These are phyloP conservation scores for Lycopodina hypogea DNA, from an alignment of 37 sponge, comb jelly and placozoan species.

Conservation along the genomic window DNA sequence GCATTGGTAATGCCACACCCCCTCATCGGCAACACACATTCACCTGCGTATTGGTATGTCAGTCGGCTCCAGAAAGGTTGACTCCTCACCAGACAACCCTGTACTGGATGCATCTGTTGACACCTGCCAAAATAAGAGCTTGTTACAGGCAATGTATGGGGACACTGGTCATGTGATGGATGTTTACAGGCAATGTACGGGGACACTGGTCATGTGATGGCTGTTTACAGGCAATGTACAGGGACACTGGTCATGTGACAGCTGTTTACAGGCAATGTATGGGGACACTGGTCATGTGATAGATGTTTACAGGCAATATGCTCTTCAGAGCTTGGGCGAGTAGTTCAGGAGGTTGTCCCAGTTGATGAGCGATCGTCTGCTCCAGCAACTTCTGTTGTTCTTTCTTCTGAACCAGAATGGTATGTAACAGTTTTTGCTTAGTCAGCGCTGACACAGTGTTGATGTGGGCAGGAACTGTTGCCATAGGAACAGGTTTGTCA, in stretches of 20 bases:
- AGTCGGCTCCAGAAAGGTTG: neutral
- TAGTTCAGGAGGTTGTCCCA: conserved; percentile 38
- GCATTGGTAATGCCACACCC: neutral
- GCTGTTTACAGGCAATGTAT: neutral
- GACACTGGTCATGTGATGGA: neutral
- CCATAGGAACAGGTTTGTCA: conserved; percentile 73
- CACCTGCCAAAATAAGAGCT: no score
- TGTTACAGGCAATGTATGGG: neutral
- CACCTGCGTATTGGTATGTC: conserved; percentile 10
- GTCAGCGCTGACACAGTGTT: conserved; percentile 45
- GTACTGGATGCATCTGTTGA: no score
- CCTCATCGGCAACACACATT: neutral
- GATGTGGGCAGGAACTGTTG: conserved; percentile 64
- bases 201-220: neutral
- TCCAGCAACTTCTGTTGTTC: conserved; percentile 44
- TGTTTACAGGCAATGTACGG: conserved; percentile 17
- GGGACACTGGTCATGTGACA: no score
- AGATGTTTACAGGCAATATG: conserved; percentile 18
- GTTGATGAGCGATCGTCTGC: conserved; percentile 30
- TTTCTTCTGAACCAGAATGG: conserved; percentile 67
- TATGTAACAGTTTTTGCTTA: conserved; percentile 58
- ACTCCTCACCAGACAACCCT: neutral
- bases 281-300: neutral
- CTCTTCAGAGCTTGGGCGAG: conserved; percentile 61
- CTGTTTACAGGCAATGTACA: conserved; percentile 15